phyloP scores from a whole-genome alignment of 2,113 vertebrate genomes.

The Cynocephalus volans region DNA sequence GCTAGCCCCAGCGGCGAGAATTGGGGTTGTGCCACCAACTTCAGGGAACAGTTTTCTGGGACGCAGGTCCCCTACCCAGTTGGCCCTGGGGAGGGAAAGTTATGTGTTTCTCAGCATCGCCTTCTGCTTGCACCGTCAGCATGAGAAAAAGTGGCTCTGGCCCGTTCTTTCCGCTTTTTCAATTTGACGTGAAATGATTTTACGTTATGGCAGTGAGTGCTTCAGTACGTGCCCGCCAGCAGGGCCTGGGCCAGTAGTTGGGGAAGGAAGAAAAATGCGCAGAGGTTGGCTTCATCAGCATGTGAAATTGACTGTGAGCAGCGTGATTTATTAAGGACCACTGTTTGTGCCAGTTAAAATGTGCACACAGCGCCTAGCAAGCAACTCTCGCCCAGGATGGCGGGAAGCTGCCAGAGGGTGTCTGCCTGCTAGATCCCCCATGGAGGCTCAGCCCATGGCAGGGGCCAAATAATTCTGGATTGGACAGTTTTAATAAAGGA shows the following conservation, averaged over 20 bases:
- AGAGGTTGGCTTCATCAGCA: background rate
- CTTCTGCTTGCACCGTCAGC: background rate
- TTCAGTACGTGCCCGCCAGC: background rate
- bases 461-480: background rate
- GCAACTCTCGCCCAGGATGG: accelerated
- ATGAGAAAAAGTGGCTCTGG: background rate
- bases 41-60: background rate
- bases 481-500: background rate
- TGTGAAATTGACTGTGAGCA: slow-evolving; percentile 68
- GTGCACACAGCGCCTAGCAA: background rate
- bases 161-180: background rate
- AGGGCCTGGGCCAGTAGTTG: background rate
- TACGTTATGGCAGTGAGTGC: background rate
- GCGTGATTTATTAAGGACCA: background rate
- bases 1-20: accelerated
- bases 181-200: background rate
- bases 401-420: background rate
- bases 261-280: background rate
- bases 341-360: background rate
- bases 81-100: background rate
- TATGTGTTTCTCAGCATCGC: background rate
- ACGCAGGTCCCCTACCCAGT: background rate
- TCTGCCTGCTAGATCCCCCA: background rate
- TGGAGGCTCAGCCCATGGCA: background rate
- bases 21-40: no score